Base-by-base conservation (phyloP, 2,113 vertebrate species). In the Ranitomeya imitator region DNA sequence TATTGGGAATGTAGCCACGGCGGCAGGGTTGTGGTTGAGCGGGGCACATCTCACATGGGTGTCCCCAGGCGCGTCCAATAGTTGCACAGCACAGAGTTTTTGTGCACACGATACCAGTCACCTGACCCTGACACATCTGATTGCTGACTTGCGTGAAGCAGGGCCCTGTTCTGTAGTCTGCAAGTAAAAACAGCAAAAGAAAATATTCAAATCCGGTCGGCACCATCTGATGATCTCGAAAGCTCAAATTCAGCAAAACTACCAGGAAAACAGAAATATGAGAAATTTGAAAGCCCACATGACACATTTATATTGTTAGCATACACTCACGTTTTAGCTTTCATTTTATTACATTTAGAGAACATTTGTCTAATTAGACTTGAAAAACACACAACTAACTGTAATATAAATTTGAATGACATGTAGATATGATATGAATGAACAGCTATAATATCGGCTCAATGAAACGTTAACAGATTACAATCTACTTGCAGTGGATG, bases 11-110 rank as follows among this genome's bases (percentile, higher is more conserved):
- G 90, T 96, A 96, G 65, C 95, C 95, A 16, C 94, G 93, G 26
- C 94, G 93, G 85, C 95, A 96, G 0, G 95, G 94, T 65, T 94
- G 94, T 37, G 94, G 94, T 88, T 96, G 94, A 86, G 93, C 91
- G n/a, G 95, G 95, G 23, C 95, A 96, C 91, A 90, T 95, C 90
- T 96, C 95, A 85, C 95, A 96, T 3, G 94, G 94, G 71, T 96
- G 94, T 77, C 95, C 95, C 95, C 95, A 96, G 0, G 95, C 95
- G 6, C 90, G 93, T 2, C 95, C 95, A 83, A 96, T 85, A 0
- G 95, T 96, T 89, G 95, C 94, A 91, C 95, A 96, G 91, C 95
- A 96, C 45, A 96, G 93, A 0, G 93, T 93, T 90, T 96, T 96
- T 9, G 95, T 96, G 93, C 95, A 95, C 73, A 95, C 93, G 26